Percentiles rank a stretch among this genome's conserved stretches.
Evolutionary conservation across 1,140 invertebrate genomes (phyloP).

Genomic region (Drosophila bocqueti): DNA sequence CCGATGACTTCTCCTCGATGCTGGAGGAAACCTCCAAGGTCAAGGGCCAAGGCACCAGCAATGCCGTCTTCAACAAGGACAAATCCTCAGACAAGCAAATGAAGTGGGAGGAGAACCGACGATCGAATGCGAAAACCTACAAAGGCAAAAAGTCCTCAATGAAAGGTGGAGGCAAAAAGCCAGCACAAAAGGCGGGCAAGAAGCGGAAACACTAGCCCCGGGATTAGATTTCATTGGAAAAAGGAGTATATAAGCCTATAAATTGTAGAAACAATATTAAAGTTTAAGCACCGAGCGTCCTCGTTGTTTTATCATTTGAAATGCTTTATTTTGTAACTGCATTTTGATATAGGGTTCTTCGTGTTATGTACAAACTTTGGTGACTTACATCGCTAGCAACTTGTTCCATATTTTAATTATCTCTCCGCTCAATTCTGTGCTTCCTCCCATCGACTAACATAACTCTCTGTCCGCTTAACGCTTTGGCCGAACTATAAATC

Average conservation of each 20-base stretch:
- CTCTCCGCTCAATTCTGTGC: not conserved
- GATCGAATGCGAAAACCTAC: constrained; percentile 76
- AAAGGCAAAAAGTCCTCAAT: constrained; percentile 52
- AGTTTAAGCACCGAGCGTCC: not conserved
- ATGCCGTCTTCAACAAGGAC: constrained; percentile 88
- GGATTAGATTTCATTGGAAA: not conserved
- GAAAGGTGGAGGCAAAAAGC: constrained; percentile 9
- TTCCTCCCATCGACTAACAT: constrained; percentile 6
- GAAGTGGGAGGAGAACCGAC: constrained; percentile 88
- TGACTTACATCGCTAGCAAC: constrained; percentile 65
- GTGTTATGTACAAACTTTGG: constrained; percentile 73
- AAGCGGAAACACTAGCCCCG: constrained; percentile 64
- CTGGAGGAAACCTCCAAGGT: constrained; percentile 88
- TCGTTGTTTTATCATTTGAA: constrained; percentile 40
- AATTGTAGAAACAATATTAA: constrained; percentile 28
- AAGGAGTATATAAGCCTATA: not conserved
- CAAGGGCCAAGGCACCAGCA: constrained; percentile 88
- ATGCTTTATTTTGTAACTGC: constrained; percentile 68
- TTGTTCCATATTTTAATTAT: constrained; percentile 19
- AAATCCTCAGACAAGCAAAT: constrained; percentile 89
- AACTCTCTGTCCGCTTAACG: constrained; percentile 30
- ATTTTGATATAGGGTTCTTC: constrained; percentile 45
- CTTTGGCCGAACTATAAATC: constrained; percentile 54
- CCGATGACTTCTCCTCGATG: constrained; percentile 90
- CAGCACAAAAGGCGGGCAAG: constrained; percentile 45